phyloP scores from a whole-genome alignment of 2,797 vertebrate species.

The Paedocypris micromegethes region DNA sequence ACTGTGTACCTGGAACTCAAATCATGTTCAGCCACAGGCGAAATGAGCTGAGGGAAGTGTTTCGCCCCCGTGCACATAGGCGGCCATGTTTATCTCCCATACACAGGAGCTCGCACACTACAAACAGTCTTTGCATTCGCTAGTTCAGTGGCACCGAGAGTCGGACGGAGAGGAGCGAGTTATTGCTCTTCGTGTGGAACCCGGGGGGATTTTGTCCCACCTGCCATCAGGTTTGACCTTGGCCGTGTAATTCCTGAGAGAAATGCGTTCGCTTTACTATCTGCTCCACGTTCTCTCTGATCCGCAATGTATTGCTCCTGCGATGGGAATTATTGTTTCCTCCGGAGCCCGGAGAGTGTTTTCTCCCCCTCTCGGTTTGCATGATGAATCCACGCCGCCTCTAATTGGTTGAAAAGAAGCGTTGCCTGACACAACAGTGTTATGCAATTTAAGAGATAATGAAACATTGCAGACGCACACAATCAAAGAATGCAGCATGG shows the following conservation, averaged over 20 bases:
- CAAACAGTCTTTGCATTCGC: not conserved
- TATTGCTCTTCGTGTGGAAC: not conserved
- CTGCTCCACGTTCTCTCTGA: not conserved
- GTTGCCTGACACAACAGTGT: slow-evolving; percentile 45
- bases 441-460: slow-evolving; percentile 57
- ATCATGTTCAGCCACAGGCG: slow-evolving; percentile 16
- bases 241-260: slow-evolving; percentile 2
- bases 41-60: slow-evolving; percentile 21
- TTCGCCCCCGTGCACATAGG: slow-evolving; percentile 28
- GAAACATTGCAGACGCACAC: slow-evolving; percentile 59
- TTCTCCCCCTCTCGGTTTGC: not conserved
- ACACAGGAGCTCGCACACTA: not conserved
- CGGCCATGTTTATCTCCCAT: slow-evolving; percentile 18
- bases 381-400: slow-evolving; percentile 37
- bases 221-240: slow-evolving; percentile 14
- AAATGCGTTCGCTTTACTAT: not conserved
- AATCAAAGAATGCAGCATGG: slow-evolving; percentile 62
- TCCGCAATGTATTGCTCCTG: slow-evolving; percentile 2
- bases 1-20: slow-evolving; percentile 39
- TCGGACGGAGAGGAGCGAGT: not conserved
- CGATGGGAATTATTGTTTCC: slow-evolving; percentile 24
- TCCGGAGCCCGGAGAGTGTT: not conserved
- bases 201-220: slow-evolving; percentile 7
- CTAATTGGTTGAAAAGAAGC: slow-evolving; percentile 54
- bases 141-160: not conserved